Conservation (phyloP, 2,113 vertebrate species). For the Steatornis caripensis region DNA sequence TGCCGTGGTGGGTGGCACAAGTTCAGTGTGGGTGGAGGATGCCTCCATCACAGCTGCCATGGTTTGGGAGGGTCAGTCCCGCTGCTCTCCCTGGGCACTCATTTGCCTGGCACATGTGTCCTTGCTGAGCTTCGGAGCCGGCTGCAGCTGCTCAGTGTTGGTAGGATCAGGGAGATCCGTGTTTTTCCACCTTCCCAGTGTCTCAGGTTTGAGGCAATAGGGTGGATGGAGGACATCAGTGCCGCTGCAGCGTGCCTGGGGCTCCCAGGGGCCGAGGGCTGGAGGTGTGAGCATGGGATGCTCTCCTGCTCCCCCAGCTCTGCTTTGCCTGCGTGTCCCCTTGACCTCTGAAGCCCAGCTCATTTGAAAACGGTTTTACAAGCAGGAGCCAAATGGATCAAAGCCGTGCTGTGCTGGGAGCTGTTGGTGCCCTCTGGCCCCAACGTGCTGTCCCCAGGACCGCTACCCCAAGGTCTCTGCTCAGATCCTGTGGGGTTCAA, state of each 20-base stretch:
- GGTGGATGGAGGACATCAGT: background rate
- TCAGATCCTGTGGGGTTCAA: background rate
- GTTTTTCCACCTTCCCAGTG: background rate
- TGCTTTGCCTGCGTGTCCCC: background rate
- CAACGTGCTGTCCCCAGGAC: background rate
- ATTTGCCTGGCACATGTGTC: background rate
- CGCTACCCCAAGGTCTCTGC: accelerated
- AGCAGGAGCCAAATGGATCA: background rate
- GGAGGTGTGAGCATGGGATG: background rate
- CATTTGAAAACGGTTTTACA: background rate
- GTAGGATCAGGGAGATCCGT: background rate
- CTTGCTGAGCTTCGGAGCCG: background rate
- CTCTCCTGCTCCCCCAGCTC: background rate
- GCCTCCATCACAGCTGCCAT: background rate
- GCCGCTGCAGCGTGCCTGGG: background rate
- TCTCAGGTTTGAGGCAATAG: background rate
- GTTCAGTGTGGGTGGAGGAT: accelerated
- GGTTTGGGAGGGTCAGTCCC: background rate
- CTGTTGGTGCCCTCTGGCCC: background rate
- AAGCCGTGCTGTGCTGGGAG: background rate
- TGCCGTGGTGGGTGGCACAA: background rate
- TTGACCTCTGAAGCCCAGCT: background rate
- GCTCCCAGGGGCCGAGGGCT: accelerated
- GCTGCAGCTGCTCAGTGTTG: background rate
- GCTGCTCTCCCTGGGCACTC: background rate